These are phyloP conservation scores for Ophion ellenae DNA, from an alignment of 2,888 invertebrate genomes.

Conservation along the genomic window DNA sequence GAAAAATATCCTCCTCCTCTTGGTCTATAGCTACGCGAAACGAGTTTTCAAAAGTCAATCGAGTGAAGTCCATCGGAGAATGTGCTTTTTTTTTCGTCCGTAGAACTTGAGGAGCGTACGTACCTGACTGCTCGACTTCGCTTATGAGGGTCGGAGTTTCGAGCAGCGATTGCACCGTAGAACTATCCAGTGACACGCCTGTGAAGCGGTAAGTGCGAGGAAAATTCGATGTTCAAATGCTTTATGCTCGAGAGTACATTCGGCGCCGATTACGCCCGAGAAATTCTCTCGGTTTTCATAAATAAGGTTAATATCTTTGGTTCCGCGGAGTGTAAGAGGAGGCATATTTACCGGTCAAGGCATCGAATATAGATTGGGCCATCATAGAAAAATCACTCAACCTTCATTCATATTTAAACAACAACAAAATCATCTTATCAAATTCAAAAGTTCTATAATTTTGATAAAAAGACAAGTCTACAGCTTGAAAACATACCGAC, in stretches of 20 bases:
- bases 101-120: background rate
- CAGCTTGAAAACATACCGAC: conserved; percentile 63
- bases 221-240: background rate
- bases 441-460: conserved; percentile 47
- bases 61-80: background rate
- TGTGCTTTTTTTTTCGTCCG: background rate
- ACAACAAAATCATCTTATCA: conserved; percentile 23
- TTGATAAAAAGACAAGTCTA: conserved; percentile 57
- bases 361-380: conserved; percentile 82
- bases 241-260: background rate
- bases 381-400: conserved; percentile 67
- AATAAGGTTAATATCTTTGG: conserved; percentile 37
- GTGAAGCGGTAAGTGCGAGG: background rate
- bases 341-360: conserved; percentile 78
- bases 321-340: conserved; percentile 6
- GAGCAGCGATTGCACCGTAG: conserved; percentile 80
- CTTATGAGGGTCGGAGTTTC: conserved; percentile 80
- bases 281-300: conserved; percentile 25
- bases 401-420: conserved; percentile 42
- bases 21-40: conserved; percentile 78
- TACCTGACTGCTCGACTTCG: conserved; percentile 81
- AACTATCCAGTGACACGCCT: conserved; percentile 81
- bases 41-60: background rate
- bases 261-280: conserved; percentile 15
- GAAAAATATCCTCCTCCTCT: conserved; percentile 88